A percentile compares a stretch with the other conserved stretches of the same genome.
Conservation (phyloP, 2,113 vertebrate genomes). For the Pterocles burchelli region DNA sequence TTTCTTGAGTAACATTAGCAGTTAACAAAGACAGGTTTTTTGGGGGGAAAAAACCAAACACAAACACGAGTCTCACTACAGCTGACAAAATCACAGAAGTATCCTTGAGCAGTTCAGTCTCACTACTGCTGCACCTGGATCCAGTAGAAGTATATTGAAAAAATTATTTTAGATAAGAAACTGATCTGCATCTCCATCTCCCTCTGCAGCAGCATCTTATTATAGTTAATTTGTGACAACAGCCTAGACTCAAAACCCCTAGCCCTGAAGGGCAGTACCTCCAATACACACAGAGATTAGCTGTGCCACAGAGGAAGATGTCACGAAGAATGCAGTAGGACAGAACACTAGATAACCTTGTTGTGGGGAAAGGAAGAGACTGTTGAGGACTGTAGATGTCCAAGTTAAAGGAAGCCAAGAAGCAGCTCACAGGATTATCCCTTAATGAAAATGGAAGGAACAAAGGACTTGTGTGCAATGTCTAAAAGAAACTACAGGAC, state of each 20-base stretch:
- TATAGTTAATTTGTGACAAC: not conserved
- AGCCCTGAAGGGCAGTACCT: not conserved
- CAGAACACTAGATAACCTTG: not conserved
- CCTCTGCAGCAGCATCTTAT: not conserved
- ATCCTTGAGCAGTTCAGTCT: too few relatives aligned
- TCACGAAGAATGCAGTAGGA: not conserved
- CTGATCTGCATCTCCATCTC: not conserved
- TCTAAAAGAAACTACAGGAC: not conserved
- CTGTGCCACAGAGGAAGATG: not conserved
- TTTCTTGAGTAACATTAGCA: not conserved
- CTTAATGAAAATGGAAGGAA: not conserved
- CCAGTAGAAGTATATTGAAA: not conserved
- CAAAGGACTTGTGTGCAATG: not conserved
- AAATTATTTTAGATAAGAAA: not conserved
- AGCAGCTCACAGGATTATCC: not conserved
- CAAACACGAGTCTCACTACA: not conserved
- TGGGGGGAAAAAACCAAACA: not conserved
- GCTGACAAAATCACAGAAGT: not conserved
- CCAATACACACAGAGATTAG: rapidly evolving
- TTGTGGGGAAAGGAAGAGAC: not conserved
- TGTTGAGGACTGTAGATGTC: not conserved
- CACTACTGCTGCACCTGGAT: too few relatives aligned
- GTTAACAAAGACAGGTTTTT: not conserved
- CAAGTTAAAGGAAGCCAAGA: not conserved
- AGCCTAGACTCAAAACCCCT: not conserved